Conservation (phyloP, 2,113 vertebrate species). For the Trematomus loennbergii region DNA sequence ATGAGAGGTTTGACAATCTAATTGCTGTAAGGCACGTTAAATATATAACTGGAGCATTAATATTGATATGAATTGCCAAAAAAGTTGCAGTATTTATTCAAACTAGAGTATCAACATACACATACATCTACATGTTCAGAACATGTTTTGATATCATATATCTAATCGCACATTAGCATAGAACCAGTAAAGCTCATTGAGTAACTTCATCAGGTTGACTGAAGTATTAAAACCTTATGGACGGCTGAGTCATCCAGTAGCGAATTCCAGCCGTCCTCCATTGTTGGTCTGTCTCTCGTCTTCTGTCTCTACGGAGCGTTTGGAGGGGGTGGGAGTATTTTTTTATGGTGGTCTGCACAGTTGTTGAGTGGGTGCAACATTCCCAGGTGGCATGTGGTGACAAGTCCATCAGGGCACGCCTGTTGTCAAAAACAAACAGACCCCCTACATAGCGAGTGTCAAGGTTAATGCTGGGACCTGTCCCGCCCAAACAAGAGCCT, state of each 20-base stretch:
- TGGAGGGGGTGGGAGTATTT: slow-evolving; percentile 52
- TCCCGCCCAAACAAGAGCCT: slow-evolving; percentile 50
- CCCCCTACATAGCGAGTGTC: slow-evolving; percentile 56
- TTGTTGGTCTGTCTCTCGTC: slow-evolving; percentile 45
- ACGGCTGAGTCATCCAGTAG: slow-evolving; percentile 37
- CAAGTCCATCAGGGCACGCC: slow-evolving; percentile 74
- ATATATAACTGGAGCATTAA: not conserved
- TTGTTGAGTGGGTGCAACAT: slow-evolving; percentile 85
- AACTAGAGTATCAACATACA: not conserved
- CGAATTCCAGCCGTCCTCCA: slow-evolving; percentile 40
- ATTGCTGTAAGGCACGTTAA: not conserved
- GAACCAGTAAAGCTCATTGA: not conserved
- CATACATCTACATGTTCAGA: not conserved
- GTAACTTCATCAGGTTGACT: not conserved
- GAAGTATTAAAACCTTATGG: slow-evolving; percentile 2
- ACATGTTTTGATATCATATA: not conserved
- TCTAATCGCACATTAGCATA: not conserved
- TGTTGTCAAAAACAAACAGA: slow-evolving; percentile 76
- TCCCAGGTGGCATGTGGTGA: slow-evolving; percentile 84
- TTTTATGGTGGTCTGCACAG: slow-evolving; percentile 63
- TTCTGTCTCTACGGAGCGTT: slow-evolving; percentile 31
- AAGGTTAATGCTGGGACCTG: slow-evolving; percentile 68
- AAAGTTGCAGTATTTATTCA: not conserved
- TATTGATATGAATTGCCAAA: no score
- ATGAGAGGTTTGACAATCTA: not conserved